These are phyloP conservation scores for Hypotaenidia philippensis DNA, from an alignment of 2,797 vertebrate genomes.

Conservation along the genomic window DNA sequence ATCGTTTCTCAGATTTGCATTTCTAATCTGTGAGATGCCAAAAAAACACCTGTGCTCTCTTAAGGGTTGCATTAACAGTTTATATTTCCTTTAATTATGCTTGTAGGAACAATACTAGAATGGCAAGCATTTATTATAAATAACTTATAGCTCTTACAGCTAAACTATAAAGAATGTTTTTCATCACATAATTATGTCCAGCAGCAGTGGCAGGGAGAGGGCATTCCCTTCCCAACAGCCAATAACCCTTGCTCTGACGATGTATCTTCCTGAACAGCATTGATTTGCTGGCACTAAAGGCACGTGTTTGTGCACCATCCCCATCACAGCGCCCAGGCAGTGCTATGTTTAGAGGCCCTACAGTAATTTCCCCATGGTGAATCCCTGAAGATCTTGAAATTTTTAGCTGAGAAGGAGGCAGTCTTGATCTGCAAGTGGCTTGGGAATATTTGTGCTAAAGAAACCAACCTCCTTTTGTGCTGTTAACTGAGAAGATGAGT, in stretches of 20 bases:
- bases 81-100: conserved; percentile 1
- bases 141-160: not conserved
- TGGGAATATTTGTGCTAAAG: not conserved
- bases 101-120: not conserved
- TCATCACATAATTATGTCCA: not conserved
- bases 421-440: not conserved
- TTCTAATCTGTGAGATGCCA: conserved; percentile 55
- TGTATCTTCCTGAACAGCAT: not conserved
- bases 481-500: not conserved
- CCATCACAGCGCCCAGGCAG: not conserved
- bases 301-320: not conserved
- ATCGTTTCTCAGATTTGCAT: conserved; percentile 66
- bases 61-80: conserved; percentile 29
- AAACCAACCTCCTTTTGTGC: not conserved
- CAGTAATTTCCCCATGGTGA: not conserved
- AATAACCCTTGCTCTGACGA: not conserved
- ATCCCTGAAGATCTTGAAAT: not conserved
- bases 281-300: not conserved
- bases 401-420: not conserved
- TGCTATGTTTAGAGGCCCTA: not conserved
- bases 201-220: not conserved
- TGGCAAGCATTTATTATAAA: not conserved
- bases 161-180: not conserved
- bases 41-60: conserved; percentile 17
- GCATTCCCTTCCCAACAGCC: not conserved